Evolutionary conservation across 2,113 vertebrate genomes (phyloP).

Genomic region (Elephantulus edwardii): DNA sequence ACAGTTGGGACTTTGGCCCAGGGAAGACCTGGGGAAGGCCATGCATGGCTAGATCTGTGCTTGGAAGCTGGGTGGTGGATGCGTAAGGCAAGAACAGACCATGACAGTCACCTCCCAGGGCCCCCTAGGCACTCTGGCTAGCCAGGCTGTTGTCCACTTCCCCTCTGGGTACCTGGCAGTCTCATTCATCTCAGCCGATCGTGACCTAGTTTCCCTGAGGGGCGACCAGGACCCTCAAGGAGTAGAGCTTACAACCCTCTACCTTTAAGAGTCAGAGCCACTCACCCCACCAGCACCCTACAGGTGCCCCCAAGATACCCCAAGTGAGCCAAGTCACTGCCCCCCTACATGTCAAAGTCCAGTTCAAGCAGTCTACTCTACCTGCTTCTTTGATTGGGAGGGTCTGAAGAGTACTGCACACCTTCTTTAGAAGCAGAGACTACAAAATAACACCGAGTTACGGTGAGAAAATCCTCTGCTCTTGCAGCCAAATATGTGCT

Average conservation of each 20-base stretch:
- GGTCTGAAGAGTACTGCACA: neutral
- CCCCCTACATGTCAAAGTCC: neutral
- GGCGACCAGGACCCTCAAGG: neutral
- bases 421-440: neutral
- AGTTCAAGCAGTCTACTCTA: neutral
- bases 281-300: neutral
- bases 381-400: neutral
- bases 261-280: too few relatives aligned
- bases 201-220: neutral
- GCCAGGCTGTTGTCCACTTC: neutral
- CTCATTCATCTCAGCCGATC: neutral
- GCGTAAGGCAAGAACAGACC: neutral
- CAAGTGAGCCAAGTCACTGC: neutral
- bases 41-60: neutral
- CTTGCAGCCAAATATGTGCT: neutral
- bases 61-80: neutral
- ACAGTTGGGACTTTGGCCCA: neutral
- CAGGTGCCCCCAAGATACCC: neutral
- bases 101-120: neutral
- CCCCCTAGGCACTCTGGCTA: neutral
- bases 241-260: neutral
- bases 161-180: neutral
- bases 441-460: neutral
- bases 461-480: too few relatives aligned
- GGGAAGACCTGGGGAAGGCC: neutral